A percentile compares a stretch with the other conserved stretches of the same genome.
Conservation (phyloP, 2,888 invertebrate genomes). For the Prionchulus punctatus region DNA sequence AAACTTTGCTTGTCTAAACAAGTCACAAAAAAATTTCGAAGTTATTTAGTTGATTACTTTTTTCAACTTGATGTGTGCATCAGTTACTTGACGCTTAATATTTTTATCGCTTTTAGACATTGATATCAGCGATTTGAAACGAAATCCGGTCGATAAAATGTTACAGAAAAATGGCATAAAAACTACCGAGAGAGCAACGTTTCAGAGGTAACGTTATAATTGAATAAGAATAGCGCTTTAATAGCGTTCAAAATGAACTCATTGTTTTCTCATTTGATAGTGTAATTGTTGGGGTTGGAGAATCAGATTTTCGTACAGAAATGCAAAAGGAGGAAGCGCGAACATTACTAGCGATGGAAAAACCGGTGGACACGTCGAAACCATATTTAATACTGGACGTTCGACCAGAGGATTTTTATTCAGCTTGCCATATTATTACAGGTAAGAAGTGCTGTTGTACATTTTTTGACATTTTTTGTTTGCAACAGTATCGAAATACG, state of each 20-base stretch:
- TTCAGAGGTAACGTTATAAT: too few relatives aligned
- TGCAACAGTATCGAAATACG: not conserved
- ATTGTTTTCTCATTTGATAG: too few relatives aligned
- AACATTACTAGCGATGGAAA: not conserved
- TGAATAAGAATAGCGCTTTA: too few relatives aligned
- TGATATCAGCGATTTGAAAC: too few relatives aligned
- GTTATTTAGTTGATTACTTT: too few relatives aligned
- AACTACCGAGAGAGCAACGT: not conserved
- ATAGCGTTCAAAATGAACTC: too few relatives aligned
- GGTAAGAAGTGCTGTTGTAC: slow-evolving; percentile 24
- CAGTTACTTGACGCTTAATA: too few relatives aligned
- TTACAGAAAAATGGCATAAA: not conserved
- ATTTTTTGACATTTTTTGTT: not conserved
- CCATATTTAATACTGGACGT: slow-evolving; percentile 39
- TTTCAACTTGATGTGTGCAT: too few relatives aligned
- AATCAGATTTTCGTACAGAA: slow-evolving; percentile 3
- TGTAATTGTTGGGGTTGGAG: slow-evolving; percentile 2
- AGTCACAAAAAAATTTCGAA: too few relatives aligned
- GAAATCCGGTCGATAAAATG: not conserved
- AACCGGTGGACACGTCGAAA: not conserved
- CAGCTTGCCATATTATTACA: slow-evolving; percentile 35
- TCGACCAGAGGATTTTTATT: slow-evolving; percentile 33
- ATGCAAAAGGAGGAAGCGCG: not conserved
- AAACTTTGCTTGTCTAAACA: too few relatives aligned
- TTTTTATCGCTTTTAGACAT: too few relatives aligned